Evolutionary conservation across 2,797 vertebrate genomes (phyloP), one percentile per base, ranked within the genome.

Genomic region (Neosalanx taihuensis): DNA sequence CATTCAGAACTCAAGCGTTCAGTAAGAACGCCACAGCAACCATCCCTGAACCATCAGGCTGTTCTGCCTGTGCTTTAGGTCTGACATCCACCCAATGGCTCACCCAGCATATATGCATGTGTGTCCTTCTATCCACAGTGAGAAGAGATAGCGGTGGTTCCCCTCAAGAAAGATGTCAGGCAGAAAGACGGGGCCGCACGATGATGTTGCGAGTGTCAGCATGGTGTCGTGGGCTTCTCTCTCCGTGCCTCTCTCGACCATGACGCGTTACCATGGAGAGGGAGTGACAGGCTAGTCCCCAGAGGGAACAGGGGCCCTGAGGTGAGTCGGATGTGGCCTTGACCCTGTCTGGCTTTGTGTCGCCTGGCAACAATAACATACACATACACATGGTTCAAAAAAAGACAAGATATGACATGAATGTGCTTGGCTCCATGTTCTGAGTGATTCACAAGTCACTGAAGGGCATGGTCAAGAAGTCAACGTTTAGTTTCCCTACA

Each of bases 241-340:
- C 89, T 90, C 87, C 89, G 87, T 89, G 87, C 88, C 87, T 89
- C 84, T 90, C 87, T 90, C 85, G 89, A 85, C 85, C 86, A 88
- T 88, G 89, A 90, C 90, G 88, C 86, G 79, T 88, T 90, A 89
- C 86, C 87, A 82, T 78, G 78, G 72, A 66, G 84, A 85, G 80
- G 91, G 89, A 92, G 85, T 92, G 91, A 88, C 90, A 89, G 89
- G 84, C 82, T 70, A 58, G 83, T 87, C 89, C 85, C 82, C 73
- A 51, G 85, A 85, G 87, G 83, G 84, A 79, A 72, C 79, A 87
- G 83, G 85, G 84, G 87, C 86, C 83, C 83, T 86, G 86, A 89
- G 88, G 88, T 90, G 89, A 91, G 90, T 88, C 91, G 89, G 89
- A 85, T 89, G 83, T 85, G 86, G 83, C 87, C 85, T 86, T 85